Evolutionary conservation across 2,888 invertebrate species (phyloP), one percentile per base, ranked within the genome.

Genomic region (Thymelicus sylvestris): DNA sequence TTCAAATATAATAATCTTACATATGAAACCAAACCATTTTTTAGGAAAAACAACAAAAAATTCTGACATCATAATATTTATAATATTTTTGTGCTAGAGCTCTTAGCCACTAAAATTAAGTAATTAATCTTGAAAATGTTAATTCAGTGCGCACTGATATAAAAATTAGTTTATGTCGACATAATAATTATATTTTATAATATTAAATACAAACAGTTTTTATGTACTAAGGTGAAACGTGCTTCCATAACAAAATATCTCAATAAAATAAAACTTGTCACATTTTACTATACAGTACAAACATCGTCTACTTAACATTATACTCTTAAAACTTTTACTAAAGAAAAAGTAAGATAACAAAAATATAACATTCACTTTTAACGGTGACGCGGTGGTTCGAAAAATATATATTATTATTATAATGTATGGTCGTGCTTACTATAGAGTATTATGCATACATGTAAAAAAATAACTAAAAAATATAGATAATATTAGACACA

Each of bases 401-500:
- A 65, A 65, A 65, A 65, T 65, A 52, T 50, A n/a, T n/a, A n/a
- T n/a, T n/a, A n/a, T n/a, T n/a, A n/a, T 50, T 47, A 50, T 38
- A 38, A 31, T 48, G 57, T 59, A n/a, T 59, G 55, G 55, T 19
- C 24, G 7, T 24, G 24, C 24, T 55, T 55, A 44, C 8, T 2
- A 3, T 10, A 52, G 7, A 52, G 50, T 57, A 57, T 57, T 57
- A 31, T 13, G 44, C 10, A 31, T 13, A 57, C 12, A 57, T 13
- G 31, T 31, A 6, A 24, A 57, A 57, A 57, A 57, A 57, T 4
- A 13, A 24, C 12, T 12, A 13, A 24, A 31, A 57, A 24, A 55
- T 50, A 52, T 19, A 52, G 50, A 52, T 52, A 52, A 52, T 19
- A 15, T 52, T 8, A 44, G 44, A 12, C 50, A 52, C 15, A 8